Evolutionary conservation across 1,140 invertebrate genomes (phyloP).

Genomic region (Cherax destructor): DNA sequence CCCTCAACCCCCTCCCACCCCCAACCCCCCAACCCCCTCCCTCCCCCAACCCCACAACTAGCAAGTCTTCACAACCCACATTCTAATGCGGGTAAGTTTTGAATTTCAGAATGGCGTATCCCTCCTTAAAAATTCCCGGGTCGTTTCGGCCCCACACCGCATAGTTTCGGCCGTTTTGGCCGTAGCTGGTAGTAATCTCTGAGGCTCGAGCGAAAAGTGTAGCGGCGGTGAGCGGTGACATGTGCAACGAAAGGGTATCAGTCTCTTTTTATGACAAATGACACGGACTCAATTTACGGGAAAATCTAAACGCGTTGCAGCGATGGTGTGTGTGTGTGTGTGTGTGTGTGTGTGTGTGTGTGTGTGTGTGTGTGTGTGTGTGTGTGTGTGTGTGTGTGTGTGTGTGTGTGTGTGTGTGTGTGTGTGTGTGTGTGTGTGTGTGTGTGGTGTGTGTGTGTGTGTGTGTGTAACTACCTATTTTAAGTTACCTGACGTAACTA

Average conservation of each 20-base stretch:
- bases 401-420: too few species aligned
- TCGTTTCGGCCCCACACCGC: conserved; percentile 23
- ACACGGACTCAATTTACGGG: conserved; percentile 51
- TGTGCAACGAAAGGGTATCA: conserved; percentile 46
- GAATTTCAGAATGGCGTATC: conserved; percentile 51
- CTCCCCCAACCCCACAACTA: neutral
- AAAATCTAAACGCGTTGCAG: conserved; percentile 47
- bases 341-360: too few species aligned
- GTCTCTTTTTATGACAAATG: conserved; percentile 56
- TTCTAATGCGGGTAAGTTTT: conserved; percentile 62
- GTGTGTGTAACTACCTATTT: too few species aligned
- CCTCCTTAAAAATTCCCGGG: conserved; percentile 21
- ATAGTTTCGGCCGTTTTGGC: conserved; percentile 7
- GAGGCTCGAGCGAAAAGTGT: conserved; percentile 11
- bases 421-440: too few species aligned
- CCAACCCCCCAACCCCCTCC: neutral
- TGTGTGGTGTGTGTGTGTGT: too few species aligned
- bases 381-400: too few species aligned
- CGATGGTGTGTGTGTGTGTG: conserved; percentile 11
- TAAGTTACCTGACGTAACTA: too few species aligned
- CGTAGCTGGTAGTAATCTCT: neutral
- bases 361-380: too few species aligned
- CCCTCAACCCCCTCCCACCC: neutral
- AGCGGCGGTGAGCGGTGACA: conserved; percentile 20
- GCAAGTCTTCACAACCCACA: conserved; percentile 28